Base-by-base conservation (phyloP, 2,113 vertebrate species). In the Larimichthys crocea region DNA sequence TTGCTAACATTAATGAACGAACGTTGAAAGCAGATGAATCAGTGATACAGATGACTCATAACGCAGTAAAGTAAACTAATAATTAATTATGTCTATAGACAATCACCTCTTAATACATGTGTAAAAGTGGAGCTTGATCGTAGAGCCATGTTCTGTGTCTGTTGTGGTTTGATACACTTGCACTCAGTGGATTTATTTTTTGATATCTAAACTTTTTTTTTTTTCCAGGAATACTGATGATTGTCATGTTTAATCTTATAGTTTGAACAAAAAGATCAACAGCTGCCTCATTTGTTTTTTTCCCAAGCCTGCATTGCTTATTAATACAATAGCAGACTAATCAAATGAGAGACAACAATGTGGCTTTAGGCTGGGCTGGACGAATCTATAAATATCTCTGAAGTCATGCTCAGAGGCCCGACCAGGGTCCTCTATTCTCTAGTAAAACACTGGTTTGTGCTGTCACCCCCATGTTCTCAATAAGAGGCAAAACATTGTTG, bases 261-360 rank as follows among this genome's bases (percentile, higher is more conserved):
- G 62, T 81, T 76, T 80, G 29, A 52, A 62, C 14, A 46, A 81
- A 77, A 65, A 63, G 5, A 72, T 56, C 57, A 88, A 65, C 71
- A 67, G 65, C 72, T 16, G 46, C 76, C 31, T 61, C 4, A 0
- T 71, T 68, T 69, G 26, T 49, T 76, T 67, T 44, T 64, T 52
- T 12, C 24, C 76, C 26, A 59, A 61, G 42, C 61, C 63, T 65
- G 44, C 56, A 6, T 71, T 87, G 60, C 78, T 88, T 88, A 83
- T 86, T 88, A 79, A 84, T 84, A 92, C 87, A 90, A 88, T 86
- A 74, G 92, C 74, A 86, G 86, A 90, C 92, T 92, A 90, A 92
- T 92, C 88, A 90, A 92, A 85, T 88, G 66, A 87, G 69, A 79
- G 85, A 82, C 89, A 88, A 93, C 93, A 94, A 92, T 93, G 84